phyloP scores from a whole-genome alignment of 2,888 invertebrate genomes.

The Acleris holmiana region DNA sequence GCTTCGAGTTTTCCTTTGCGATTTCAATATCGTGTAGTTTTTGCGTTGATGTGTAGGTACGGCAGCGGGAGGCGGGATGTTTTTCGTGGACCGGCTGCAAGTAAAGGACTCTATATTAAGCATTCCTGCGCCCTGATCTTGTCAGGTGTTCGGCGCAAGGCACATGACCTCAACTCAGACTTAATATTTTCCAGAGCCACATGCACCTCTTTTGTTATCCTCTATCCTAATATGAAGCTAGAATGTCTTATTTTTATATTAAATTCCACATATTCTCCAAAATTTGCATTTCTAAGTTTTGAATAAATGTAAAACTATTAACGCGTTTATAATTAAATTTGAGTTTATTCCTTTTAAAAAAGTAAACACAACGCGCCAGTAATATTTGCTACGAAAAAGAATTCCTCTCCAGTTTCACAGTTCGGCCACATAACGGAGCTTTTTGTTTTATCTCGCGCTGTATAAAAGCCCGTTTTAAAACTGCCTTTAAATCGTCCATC shows the following conservation, averaged over 20 bases:
- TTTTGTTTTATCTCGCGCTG: constrained; percentile 44
- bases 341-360: neutral
- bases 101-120: constrained; percentile 83
- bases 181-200: constrained; percentile 79
- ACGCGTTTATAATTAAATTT: constrained; percentile 1
- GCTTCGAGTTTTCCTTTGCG: constrained; percentile 19
- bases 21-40: constrained; percentile 48
- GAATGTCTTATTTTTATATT: constrained; percentile 71
- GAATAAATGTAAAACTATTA: neutral
- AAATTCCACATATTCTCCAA: constrained; percentile 53
- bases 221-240: constrained; percentile 63
- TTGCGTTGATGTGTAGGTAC: constrained; percentile 54
- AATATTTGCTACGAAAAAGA: constrained; percentile 9
- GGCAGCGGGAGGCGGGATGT: constrained; percentile 67
- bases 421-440: constrained; percentile 19
- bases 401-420: neutral
- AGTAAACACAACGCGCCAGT: neutral
- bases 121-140: constrained; percentile 79
- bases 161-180: constrained; percentile 76
- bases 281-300: neutral
- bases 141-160: constrained; percentile 71
- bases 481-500: constrained; percentile 54
- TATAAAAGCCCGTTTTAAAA: constrained; percentile 48
- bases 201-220: constrained; percentile 75
- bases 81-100: constrained; percentile 78